Conservation (phyloP, 1,140 invertebrate genomes). For the Drosophila sucinea region DNA sequence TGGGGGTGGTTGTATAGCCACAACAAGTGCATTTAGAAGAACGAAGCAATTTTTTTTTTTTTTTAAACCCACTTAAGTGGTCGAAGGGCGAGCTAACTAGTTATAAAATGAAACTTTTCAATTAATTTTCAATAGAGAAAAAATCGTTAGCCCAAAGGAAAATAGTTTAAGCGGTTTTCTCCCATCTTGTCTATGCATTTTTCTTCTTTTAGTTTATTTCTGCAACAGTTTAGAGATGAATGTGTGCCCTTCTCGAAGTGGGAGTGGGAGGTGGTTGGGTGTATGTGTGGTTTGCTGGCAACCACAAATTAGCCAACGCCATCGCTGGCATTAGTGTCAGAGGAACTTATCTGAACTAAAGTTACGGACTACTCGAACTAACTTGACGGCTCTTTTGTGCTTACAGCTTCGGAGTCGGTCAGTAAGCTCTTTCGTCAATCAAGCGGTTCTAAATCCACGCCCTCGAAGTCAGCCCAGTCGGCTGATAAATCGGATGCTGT, state of each 20-base stretch:
- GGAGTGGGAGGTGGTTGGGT: background rate
- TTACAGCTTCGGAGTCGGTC: conserved; percentile 77
- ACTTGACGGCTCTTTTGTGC: conserved; percentile 46
- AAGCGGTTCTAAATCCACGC: conserved; percentile 60
- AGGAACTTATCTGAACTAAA: conserved; percentile 60
- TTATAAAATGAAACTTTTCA: conserved; percentile 72
- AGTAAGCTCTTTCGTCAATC: conserved; percentile 82
- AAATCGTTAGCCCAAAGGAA: conserved; percentile 22
- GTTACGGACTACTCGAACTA: conserved; percentile 42
- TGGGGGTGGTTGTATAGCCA: conserved; percentile 23
- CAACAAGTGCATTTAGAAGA: conserved; percentile 62
- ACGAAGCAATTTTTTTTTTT: conserved; percentile 58
- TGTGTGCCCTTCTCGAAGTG: conserved; percentile 59
- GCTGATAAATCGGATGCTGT: conserved; percentile 66
- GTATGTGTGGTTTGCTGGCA: conserved; percentile 3
- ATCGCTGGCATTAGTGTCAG: conserved; percentile 68
- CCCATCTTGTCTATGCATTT: background rate
- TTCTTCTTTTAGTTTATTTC: conserved; percentile 10
- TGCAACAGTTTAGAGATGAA: conserved; percentile 50
- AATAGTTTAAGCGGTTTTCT: conserved; percentile 55
- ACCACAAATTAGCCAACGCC: conserved; percentile 71
- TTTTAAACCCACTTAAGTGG: conserved; percentile 66
- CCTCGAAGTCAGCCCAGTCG: conserved; percentile 50
- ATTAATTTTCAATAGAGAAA: conserved; percentile 71
- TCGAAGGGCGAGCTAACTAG: conserved; percentile 41